phyloP scores from a whole-genome alignment of 2,888 invertebrate genomes.

The Pseudeuparius sepicola region DNA sequence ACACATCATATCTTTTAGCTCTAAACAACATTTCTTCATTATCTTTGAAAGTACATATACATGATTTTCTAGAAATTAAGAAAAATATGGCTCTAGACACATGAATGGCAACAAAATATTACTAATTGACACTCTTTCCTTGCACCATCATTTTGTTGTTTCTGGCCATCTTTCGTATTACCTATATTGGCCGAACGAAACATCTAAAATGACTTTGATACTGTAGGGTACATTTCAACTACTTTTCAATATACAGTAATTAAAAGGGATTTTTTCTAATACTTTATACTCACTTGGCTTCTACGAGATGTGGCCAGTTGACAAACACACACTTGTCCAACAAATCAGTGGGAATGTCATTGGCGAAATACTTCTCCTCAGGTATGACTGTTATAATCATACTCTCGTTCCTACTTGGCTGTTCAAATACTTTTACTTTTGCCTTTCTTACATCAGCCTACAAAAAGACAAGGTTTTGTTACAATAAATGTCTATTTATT shows the following conservation, averaged over 20 bases:
- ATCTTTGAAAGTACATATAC: too few relatives aligned
- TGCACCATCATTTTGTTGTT: too few relatives aligned
- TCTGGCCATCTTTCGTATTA: too few relatives aligned
- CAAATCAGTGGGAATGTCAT: conserved; percentile 40
- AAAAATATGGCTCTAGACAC: too few relatives aligned
- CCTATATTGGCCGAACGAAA: too few relatives aligned
- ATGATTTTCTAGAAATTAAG: too few relatives aligned
- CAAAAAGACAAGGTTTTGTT: conserved; percentile 17
- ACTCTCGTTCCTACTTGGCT: conserved; percentile 68
- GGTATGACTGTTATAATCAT: conserved; percentile 64
- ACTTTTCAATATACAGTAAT: background rate
- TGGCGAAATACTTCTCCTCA: conserved; percentile 30
- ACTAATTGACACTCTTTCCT: too few relatives aligned
- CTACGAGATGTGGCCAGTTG: conserved; percentile 88
- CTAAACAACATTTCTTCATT: too few relatives aligned
- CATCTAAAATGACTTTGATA: too few relatives aligned
- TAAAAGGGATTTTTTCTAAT: background rate
- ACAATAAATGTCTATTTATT: too few relatives aligned
- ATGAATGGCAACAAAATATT: too few relatives aligned
- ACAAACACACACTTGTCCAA: conserved; percentile 70
- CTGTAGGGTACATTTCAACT: conserved; percentile 1
- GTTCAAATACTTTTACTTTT: conserved; percentile 83
- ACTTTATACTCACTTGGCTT: conserved; percentile 53
- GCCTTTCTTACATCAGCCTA: conserved; percentile 47
- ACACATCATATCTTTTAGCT: too few relatives aligned